A percentile compares a stretch with the other conserved stretches of the same genome.
Conservation (phyloP, 2,888 invertebrate genomes). For the Microplitis manilae region DNA sequence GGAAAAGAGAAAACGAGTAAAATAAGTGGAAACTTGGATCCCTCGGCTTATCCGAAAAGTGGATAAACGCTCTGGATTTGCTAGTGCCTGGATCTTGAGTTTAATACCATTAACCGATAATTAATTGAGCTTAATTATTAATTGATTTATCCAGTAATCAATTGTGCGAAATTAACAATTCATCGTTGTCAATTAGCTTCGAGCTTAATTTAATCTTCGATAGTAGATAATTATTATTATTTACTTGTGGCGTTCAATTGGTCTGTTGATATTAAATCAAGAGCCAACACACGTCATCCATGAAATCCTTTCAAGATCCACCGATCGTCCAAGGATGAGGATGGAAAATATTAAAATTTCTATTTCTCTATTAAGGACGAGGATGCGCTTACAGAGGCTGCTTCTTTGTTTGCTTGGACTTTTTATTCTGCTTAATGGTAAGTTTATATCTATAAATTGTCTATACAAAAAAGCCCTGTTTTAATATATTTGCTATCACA, state of each 20-base stretch:
- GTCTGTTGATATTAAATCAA: not conserved
- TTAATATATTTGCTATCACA: not conserved
- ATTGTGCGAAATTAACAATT: constrained; percentile 42
- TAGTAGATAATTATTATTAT: not conserved
- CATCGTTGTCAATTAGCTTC: constrained; percentile 44
- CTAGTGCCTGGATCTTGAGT: constrained; percentile 44
- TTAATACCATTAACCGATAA: constrained; percentile 53
- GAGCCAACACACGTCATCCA: constrained; percentile 18
- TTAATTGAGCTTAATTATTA: constrained; percentile 44
- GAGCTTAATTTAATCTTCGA: constrained; percentile 10
- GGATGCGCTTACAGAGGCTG: constrained; percentile 58
- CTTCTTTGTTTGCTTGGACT: constrained; percentile 61
- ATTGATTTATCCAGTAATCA: constrained; percentile 31
- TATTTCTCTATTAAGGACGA: constrained; percentile 28
- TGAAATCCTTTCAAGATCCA: constrained; percentile 35
- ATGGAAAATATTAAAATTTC: constrained; percentile 29
- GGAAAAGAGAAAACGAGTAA: constrained; percentile 24
- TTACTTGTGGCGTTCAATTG: not conserved
- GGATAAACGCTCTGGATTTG: constrained; percentile 25
- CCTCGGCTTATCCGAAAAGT: constrained; percentile 42
- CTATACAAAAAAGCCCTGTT: not conserved
- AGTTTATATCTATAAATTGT: constrained; percentile 45
- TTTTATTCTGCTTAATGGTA: constrained; percentile 63
- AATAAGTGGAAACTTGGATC: constrained; percentile 35
- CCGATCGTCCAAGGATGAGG: constrained; percentile 33